Base-by-base conservation (phyloP, 1,140 invertebrate genomes). In the Drosophila tsacasi region DNA sequence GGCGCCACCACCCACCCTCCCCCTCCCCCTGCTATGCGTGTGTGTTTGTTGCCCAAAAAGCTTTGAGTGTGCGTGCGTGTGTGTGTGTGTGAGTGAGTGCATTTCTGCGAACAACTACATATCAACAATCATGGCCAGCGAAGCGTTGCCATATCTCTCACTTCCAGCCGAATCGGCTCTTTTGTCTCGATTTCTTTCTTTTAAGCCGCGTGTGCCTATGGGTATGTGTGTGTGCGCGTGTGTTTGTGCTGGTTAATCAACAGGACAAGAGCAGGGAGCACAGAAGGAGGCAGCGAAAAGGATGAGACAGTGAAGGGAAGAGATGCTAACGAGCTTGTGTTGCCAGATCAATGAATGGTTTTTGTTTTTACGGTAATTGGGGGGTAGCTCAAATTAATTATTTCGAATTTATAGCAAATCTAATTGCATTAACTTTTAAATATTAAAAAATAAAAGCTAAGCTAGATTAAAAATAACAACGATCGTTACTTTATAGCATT, bases 101-200 rank as follows among this genome's bases (percentile, higher is more conserved):
- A 64, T 68, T 59, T 59, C 69, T 57, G 66, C 42, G 37, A 68
- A 37, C 69, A 76, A 80, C 72, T 80, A n/a, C n/a, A n/a, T n/a
- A 83, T 77, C 84, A 89, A 89, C 83, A 87, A 89, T 87, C 84
- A 69, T 74, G 74, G 60, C 46, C 81, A 83, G 44, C 81, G 59
- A 47, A 87, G 77, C 84, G 81, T 89, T 89, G 84, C 77, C 77
- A 83, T 78, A 87, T 83, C 80, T 83, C 62, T 63, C 32, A 47
- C 52, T 60, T 55, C 6, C 57, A 50, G 58, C 62, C 37, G 37
- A 46, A 55, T 64, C 73, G 74, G 49, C 55, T 54, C 76, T 71
- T 69, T 83, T 79, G 66, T 73, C 23, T 59, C 65, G 37, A 60
- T 60, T 46, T 59, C 65, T 27, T 71, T 17, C 59, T 60, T 61